Base-by-base conservation (phyloP, 2,113 vertebrate genomes). In the Osmerus eperlanus region DNA sequence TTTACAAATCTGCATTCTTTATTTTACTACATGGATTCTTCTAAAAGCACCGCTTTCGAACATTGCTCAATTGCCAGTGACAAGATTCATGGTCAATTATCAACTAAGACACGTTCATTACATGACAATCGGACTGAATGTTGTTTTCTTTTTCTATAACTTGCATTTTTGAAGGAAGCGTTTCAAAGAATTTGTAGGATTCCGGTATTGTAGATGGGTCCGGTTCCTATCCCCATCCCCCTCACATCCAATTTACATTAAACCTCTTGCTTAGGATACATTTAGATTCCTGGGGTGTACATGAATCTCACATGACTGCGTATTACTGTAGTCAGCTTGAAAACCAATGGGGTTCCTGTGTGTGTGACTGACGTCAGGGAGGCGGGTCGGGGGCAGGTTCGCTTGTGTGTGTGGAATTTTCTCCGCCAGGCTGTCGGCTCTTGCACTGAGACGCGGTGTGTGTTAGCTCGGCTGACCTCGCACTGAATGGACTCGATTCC, bases 401-500 rank as follows among this genome's bases (percentile, higher is more conserved):
- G 70, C 14, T 61, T 64, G 75, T 67, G 77, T 58, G 78, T 77
- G 79, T 78, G 73, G 79, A 79, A 79, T 32, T 75, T 78, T 36
- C 74, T 70, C 73, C 19, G 79, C 74, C 69, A 85, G 81, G 77
- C 85, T 81, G 89, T 82, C 85, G 78, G 87, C 86, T 82, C 79
- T 78, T 84, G 84, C 82, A 75, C 84, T 65, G 86, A 90, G 87
- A 84, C 84, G 81, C 68, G 68, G 78, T 55, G 81, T 72, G 87
- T 84, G 82, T 81, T 47, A 82, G 91, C 86, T 88, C 84, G 65
- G 87, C 90, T 86, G 89, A 92, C 80, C 86, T 85, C 81, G 83
- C 84, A 78, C 83, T 93, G 89, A 90, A 89, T 91, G 91, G 88
- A 91, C 84, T 86, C 89, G 88, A 88, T 88, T 91, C 91, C 88